A percentile compares a stretch with the other conserved stretches of the same genome.
Evolutionary conservation across 2,797 vertebrate species (phyloP).

Genomic region (Anguilla megastoma): DNA sequence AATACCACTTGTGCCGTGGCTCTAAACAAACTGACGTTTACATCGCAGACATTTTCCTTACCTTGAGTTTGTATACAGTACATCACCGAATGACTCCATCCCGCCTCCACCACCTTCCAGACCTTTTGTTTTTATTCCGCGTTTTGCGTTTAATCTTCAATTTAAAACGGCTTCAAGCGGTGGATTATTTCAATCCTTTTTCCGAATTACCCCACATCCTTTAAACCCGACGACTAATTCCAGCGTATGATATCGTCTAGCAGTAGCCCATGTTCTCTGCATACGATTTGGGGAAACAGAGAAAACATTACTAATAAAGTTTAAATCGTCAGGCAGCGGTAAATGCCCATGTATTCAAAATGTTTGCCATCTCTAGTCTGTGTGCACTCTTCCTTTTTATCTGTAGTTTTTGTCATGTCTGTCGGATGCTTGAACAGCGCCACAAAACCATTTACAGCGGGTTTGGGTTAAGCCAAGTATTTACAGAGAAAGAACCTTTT

Average conservation of each 20-base stretch:
- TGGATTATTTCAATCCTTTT: constrained; percentile 39
- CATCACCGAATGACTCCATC: neutral
- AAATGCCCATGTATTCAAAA: neutral
- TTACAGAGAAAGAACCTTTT: neutral
- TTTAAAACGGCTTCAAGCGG: constrained; percentile 25
- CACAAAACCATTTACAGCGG: neutral
- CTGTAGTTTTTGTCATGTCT: neutral
- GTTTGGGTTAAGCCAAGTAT: neutral
- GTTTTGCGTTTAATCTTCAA: constrained; percentile 9
- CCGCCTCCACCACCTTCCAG: neutral
- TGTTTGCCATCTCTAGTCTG: neutral
- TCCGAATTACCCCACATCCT: constrained; percentile 49
- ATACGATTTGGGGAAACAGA: neutral
- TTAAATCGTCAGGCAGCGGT: neutral
- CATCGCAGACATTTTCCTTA: constrained; percentile 5
- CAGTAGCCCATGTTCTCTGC: neutral
- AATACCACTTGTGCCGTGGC: neutral
- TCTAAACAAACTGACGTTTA: neutral
- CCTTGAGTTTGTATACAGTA: neutral
- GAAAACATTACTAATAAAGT: neutral
- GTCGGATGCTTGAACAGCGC: neutral
- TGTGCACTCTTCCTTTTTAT: neutral
- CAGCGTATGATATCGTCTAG: neutral
- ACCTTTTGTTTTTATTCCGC: neutral
- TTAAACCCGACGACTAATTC: constrained; percentile 40